Evolutionary conservation across 2,888 invertebrate species (phyloP), one percentile per base, ranked within the genome.

Genomic region (Dusona sp.): DNA sequence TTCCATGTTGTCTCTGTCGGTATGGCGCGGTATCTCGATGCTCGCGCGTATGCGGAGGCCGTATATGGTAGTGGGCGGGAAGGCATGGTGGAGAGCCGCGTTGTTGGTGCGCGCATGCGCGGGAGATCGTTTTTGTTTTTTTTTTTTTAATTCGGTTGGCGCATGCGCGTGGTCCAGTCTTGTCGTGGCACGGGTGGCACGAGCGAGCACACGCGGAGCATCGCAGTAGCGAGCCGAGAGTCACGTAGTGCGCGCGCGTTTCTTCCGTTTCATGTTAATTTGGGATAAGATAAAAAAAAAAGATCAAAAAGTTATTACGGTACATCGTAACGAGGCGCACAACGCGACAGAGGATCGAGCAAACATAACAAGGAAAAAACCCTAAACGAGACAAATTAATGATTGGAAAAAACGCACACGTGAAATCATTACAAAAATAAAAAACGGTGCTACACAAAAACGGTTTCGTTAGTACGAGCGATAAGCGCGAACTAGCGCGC

Each of bases 41-140:
- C 84, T 87, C 81, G 78, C 83, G 85, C 88, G 87, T 87, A 88
- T 87, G 88, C 90, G 91, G 91, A 91, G 92, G 90, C 93, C 93
- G 93, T 93, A 93, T 93, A 93, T 92, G 93, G 93, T 92, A 93
- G 93, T 93, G 92, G 93, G 93, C 92, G 93, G 93, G 91, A 92
- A 91, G 83, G 85, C 88, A 84, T 83, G 87, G 88, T 84, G 87
- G 88, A 83, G 85, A 79, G 81, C 33, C 36, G 65, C 75, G 68
- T 64, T 38, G 36, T 29, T 64, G 57, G 77, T 51, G 57, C 64
- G 83, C 61, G 74, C 81, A 22, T 73, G 78, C 79, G 83, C 79
- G 64, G 29, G 1, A 8, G 51, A 36, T 61, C 33, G 61, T 19
- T n/a, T n/a, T 33, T 68, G 25, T 70, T 65, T 61, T 25, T 22